These are phyloP conservation scores for Zapornia atra DNA, from an alignment of 2,113 vertebrate species.

Conservation along the genomic window DNA sequence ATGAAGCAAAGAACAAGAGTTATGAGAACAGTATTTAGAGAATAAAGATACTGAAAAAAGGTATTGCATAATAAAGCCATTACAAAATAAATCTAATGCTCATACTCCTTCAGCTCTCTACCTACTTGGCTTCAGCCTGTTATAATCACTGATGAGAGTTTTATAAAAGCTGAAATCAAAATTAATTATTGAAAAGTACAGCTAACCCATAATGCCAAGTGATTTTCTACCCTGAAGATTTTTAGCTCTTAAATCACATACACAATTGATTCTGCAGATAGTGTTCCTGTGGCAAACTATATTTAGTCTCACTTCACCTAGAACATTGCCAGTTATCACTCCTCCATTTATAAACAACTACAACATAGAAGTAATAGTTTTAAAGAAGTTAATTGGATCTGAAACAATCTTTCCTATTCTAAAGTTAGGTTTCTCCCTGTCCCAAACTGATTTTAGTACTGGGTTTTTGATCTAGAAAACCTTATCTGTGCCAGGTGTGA, in stretches of 20 bases:
- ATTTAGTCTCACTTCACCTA: neutral
- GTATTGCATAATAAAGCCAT: neutral
- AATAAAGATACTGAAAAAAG: neutral
- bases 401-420: neutral
- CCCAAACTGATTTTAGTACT: neutral
- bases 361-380: neutral
- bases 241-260: constrained; percentile 12
- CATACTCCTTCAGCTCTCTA: neutral
- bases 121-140: neutral
- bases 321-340: neutral
- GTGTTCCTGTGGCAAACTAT: neutral
- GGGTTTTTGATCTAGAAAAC: neutral
- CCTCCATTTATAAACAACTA: neutral
- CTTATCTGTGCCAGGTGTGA: neutral
- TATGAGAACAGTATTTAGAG: neutral
- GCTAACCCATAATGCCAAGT: neutral
- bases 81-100: neutral
- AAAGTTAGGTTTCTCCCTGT: neutral
- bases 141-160: neutral
- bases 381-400: neutral
- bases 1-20: neutral
- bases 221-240: neutral
- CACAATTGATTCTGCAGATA: neutral
- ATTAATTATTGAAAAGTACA: constrained; percentile 20
- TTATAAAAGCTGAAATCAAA: constrained; percentile 16